These are phyloP conservation scores for Eospalax fontanierii DNA, from an alignment of 2,797 vertebrate species.

Conservation along the genomic window DNA sequence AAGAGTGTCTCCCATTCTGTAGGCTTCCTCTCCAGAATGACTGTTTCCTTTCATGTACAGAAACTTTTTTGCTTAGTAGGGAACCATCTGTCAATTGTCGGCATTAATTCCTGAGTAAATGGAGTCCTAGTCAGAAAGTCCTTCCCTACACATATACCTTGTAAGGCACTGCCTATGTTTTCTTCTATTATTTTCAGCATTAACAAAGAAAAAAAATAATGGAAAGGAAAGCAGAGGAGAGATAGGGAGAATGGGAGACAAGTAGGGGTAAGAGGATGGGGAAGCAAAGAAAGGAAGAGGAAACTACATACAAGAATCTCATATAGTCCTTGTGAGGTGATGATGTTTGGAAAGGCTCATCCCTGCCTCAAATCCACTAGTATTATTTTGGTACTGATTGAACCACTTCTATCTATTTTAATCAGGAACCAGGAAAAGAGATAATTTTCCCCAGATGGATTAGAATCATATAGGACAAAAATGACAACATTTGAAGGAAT, in stretches of 20 bases:
- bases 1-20: no score
- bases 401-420: not conserved
- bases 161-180: no score
- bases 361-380: not conserved
- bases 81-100: no score
- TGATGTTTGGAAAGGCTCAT: not conserved
- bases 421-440: not conserved
- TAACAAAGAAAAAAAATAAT: not conserved
- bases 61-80: no score
- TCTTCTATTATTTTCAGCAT: no score
- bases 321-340: no score
- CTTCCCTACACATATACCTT: no score
- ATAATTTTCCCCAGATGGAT: not conserved
- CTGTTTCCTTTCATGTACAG: no score
- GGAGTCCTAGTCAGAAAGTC: no score
- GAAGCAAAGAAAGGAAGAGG: not conserved
- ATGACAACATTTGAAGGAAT: slow-evolving; percentile 22
- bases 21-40: no score
- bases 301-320: not conserved
- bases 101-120: no score
- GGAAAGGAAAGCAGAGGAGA: not conserved
- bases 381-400: not conserved
- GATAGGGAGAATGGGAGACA: not conserved
- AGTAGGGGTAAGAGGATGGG: not conserved
- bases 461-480: not conserved